Percentiles rank a stretch among this genome's conserved stretches.
Conservation (phyloP, 2,113 vertebrate species). For the Naja naja region DNA sequence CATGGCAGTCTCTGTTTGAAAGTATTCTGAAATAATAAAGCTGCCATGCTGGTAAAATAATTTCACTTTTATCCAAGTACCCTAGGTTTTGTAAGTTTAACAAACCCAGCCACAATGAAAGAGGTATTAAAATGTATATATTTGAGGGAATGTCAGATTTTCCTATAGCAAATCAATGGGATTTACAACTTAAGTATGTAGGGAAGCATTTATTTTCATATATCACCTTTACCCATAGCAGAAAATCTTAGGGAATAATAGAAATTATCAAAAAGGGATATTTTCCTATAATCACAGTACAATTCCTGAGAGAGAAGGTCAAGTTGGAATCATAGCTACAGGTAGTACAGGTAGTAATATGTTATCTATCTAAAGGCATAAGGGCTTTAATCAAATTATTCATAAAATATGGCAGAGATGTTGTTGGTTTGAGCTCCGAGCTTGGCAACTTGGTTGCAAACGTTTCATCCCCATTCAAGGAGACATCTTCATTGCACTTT, state of each 20-base stretch:
- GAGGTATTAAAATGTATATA: neutral
- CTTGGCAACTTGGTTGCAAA: too few species aligned
- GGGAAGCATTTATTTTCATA: slow-evolving; percentile 10
- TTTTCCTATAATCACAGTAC: neutral
- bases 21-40: neutral
- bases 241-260: slow-evolving; percentile 10
- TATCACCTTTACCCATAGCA: slow-evolving; percentile 16
- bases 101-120: slow-evolving; percentile 19
- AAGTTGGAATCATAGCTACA: slow-evolving; percentile 9
- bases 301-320: neutral
- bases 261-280: slow-evolving; percentile 24
- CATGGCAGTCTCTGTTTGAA: neutral
- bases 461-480: too few species aligned
- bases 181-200: slow-evolving; percentile 8
- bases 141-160: neutral
- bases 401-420: neutral
- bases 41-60: neutral
- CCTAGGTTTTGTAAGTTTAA: slow-evolving; percentile 3
- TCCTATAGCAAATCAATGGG: neutral
- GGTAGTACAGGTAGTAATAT: neutral
- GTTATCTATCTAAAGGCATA: slow-evolving; percentile 12
- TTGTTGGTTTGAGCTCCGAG: too few species aligned
- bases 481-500: too few species aligned
- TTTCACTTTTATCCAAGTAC: neutral
- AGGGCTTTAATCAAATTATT: neutral